phyloP scores from a whole-genome alignment of 1,140 invertebrate species.

The Lycorma delicatula region DNA sequence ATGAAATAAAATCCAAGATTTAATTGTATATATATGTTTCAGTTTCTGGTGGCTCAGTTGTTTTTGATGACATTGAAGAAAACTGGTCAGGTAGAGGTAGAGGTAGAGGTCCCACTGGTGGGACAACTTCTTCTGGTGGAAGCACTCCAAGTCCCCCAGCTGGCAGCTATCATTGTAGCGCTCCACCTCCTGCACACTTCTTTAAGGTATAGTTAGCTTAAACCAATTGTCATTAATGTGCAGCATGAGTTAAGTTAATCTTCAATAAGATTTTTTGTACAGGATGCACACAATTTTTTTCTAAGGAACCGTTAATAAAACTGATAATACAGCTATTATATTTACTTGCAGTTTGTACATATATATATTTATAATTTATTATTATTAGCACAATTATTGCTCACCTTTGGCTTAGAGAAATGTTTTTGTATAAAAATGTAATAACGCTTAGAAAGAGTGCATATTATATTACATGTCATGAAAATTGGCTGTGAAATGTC shows the following conservation, averaged over 20 bases:
- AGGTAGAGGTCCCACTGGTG: not conserved
- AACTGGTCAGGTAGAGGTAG: slow-evolving; percentile 17
- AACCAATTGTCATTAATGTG: not conserved
- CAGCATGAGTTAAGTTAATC: not conserved
- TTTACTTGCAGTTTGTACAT: not conserved
- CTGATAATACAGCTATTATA: not conserved
- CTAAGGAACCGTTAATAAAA: not conserved
- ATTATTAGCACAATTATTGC: too few relatives aligned
- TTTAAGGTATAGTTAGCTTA: slow-evolving; percentile 41
- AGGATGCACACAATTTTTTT: not conserved
- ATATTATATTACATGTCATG: too few relatives aligned
- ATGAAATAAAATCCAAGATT: too few relatives aligned
- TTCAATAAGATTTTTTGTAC: slow-evolving; percentile 1
- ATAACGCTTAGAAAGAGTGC: too few relatives aligned
- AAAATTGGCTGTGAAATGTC: too few relatives aligned
- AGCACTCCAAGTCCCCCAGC: slow-evolving; percentile 23
- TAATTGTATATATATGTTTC: too few relatives aligned
- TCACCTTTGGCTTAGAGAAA: too few relatives aligned
- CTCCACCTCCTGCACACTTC: slow-evolving; percentile 43
- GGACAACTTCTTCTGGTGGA: slow-evolving; percentile 20
- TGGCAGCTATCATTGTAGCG: slow-evolving; percentile 31
- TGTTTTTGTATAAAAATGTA: too few relatives aligned
- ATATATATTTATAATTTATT: slow-evolving; percentile 1
- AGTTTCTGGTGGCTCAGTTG: slow-evolving; percentile 49
- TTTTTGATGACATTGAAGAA: slow-evolving; percentile 76